These are phyloP conservation scores for Megalops atlanticus DNA, from an alignment of 2,113 vertebrate genomes.

Conservation along the genomic window DNA sequence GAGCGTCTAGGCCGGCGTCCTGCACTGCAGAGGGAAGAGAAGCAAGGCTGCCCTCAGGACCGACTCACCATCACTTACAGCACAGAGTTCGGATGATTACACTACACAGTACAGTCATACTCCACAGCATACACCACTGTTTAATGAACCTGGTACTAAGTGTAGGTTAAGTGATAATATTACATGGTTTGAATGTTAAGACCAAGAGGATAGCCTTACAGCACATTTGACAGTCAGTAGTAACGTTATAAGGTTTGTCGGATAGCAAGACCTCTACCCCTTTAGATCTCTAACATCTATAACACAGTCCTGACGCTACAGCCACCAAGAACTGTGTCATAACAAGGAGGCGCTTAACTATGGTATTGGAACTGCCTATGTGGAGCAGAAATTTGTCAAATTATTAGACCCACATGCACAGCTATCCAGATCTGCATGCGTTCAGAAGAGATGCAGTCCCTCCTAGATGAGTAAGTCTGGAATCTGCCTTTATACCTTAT, in stretches of 20 bases:
- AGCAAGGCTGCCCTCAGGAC: not conserved
- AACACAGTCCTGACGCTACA: too few relatives aligned
- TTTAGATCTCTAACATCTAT: too few relatives aligned
- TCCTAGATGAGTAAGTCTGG: too few relatives aligned
- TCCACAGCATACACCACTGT: not conserved
- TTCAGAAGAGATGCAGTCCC: too few relatives aligned
- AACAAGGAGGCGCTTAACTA: not conserved
- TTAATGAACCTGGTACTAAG: not conserved
- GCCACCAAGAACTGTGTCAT: not conserved
- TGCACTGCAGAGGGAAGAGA: conserved; percentile 74
- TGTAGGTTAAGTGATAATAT: not conserved
- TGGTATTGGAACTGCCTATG: too few relatives aligned
- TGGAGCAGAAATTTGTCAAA: too few relatives aligned
- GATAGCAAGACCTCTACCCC: too few relatives aligned
- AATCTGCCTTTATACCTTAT: too few relatives aligned
- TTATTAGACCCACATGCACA: too few relatives aligned
- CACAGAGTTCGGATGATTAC: not conserved
- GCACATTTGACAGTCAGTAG: not conserved
- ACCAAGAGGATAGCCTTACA: not conserved
- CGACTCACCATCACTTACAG: not conserved
- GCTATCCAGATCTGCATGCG: too few relatives aligned
- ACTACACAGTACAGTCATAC: not conserved
- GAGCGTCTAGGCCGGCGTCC: conserved; percentile 90
- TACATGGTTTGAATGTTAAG: not conserved
- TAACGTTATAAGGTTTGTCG: not conserved